Percentiles rank a stretch among this genome's conserved stretches.
phyloP scores from a whole-genome alignment of 2,888 invertebrate species.

The Agriopis leucophaearia region DNA sequence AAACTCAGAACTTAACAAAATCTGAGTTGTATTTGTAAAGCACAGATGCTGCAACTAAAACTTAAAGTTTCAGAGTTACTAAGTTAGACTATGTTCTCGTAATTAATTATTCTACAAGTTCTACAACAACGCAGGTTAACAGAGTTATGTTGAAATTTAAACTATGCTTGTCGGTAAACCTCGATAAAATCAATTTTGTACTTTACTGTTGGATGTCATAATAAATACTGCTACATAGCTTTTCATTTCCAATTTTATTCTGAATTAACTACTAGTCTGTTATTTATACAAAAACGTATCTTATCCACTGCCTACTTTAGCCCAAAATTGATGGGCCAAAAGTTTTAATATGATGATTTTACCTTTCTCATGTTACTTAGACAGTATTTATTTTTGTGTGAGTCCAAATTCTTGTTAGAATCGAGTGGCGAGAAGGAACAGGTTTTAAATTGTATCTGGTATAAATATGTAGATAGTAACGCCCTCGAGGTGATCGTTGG shows the following conservation, averaged over 20 bases:
- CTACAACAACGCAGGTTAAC: constrained; percentile 55
- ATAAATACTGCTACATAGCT: constrained; percentile 80
- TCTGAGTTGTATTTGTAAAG: background rate
- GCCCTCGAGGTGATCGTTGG: constrained; percentile 75
- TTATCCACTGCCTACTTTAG: constrained; percentile 64
- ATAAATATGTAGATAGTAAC: constrained; percentile 81
- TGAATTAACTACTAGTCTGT: constrained; percentile 63
- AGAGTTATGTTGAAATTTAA: constrained; percentile 66
- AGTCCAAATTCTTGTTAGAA: constrained; percentile 84
- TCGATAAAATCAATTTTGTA: constrained; percentile 83
- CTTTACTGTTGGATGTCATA: constrained; percentile 82
- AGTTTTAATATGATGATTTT: constrained; percentile 68
- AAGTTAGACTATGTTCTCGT: constrained; percentile 58
- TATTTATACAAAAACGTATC: constrained; percentile 65
- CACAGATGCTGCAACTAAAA: constrained; percentile 36
- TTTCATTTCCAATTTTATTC: constrained; percentile 70
- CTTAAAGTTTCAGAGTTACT: constrained; percentile 55
- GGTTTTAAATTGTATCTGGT: constrained; percentile 79
- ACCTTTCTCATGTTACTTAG: constrained; percentile 82
- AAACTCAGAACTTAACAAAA: background rate
- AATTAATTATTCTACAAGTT: constrained; percentile 53
- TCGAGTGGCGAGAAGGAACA: constrained; percentile 74
- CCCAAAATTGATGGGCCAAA: constrained; percentile 64
- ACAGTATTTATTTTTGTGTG: constrained; percentile 84
- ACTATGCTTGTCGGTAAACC: constrained; percentile 69